Conservation (phyloP, 2,797 vertebrate species). For the Phoxinus dragarum region DNA sequence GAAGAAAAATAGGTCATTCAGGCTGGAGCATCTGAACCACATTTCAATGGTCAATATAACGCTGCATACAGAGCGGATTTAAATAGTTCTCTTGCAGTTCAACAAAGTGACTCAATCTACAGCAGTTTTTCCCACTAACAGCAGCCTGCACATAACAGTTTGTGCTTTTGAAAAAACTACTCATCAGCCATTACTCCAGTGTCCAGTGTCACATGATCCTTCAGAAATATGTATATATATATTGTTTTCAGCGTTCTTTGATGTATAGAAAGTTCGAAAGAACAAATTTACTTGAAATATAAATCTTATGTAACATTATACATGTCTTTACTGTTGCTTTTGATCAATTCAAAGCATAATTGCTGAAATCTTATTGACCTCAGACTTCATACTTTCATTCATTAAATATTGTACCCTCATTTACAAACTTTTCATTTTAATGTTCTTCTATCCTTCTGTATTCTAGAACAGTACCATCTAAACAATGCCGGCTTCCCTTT, state of each 20-base stretch:
- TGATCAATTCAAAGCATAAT: neutral
- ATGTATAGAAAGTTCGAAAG: neutral
- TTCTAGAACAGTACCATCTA: constrained; percentile 87
- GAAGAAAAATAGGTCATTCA: constrained; percentile 57
- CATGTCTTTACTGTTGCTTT: neutral
- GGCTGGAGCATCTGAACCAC: constrained; percentile 52
- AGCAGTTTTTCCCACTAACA: neutral
- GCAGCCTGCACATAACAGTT: neutral
- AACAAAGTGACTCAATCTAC: neutral
- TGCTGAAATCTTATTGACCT: neutral
- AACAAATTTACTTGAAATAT: neutral
- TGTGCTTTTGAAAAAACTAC: neutral
- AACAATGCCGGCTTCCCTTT: constrained; percentile 78
- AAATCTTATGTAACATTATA: neutral
- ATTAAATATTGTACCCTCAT: neutral
- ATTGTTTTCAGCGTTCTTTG: neutral
- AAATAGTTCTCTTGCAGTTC: constrained; percentile 31
- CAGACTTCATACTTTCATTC: neutral
- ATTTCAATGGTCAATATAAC: constrained; percentile 57
- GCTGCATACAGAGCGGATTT: constrained; percentile 31
- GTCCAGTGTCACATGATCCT: neutral
- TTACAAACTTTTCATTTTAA: neutral
- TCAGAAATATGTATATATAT: neutral
- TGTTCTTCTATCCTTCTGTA: neutral
- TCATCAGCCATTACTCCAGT: neutral